phyloP scores from a whole-genome alignment of 1,140 invertebrate genomes.

The Steinernema feltiae region DNA sequence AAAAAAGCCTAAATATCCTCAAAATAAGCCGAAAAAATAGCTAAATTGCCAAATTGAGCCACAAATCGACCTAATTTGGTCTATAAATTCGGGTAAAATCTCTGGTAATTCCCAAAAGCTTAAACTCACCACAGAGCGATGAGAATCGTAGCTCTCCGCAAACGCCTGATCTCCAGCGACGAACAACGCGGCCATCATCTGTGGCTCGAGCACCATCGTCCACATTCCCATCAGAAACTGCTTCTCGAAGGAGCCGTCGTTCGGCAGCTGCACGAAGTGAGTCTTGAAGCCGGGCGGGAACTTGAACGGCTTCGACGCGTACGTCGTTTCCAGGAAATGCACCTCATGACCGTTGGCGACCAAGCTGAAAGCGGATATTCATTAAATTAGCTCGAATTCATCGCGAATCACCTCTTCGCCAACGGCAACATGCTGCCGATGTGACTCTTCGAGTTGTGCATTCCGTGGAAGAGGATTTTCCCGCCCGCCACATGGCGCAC shows the following conservation, averaged over 20 bases:
- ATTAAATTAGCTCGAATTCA: neutral
- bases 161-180: neutral
- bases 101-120: neutral
- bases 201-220: neutral
- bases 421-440: conserved; percentile 8
- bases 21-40: too few species aligned
- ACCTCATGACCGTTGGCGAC: neutral
- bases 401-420: neutral
- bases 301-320: neutral
- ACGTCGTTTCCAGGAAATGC: neutral
- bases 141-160: neutral
- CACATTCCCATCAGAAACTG: neutral
- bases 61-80: too few species aligned
- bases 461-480: neutral
- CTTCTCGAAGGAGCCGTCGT: conserved; percentile 4
- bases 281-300: neutral
- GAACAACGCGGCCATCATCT: neutral
- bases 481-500: neutral
- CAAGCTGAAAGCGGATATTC: neutral
- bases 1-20: too few species aligned
- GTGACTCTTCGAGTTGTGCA: neutral
- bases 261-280: neutral
- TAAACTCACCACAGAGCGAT: neutral
- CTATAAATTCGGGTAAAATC: too few species aligned
- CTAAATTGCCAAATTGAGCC: too few species aligned